Evolutionary conservation across 2,888 invertebrate genomes (phyloP), one percentile per base, ranked within the genome.

Genomic region (Meloe dianella): DNA sequence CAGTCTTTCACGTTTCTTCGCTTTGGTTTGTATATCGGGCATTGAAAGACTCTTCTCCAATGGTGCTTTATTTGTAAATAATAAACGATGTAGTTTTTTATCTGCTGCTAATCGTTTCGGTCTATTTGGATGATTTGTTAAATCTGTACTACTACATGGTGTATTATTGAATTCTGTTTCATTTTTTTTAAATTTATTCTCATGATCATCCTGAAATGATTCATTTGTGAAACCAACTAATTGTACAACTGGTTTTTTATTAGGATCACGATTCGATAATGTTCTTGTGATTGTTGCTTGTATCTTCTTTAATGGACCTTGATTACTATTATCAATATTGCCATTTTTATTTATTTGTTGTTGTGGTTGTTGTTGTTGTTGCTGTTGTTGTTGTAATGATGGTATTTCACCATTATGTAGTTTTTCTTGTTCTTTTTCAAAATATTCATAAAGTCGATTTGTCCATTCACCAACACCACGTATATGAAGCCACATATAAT

Each of bases 381-480:
- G 51, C 5, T 41, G 41, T 8, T 41, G 41, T 17, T 22, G 22
- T 51, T 51, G 20, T 2, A 86, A 80, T 0, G 87, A 82, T n/a
- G 73, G 68, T 10, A 89, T 85, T 41, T 91, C 89, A 1, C 89
- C 88, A 5, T 88, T 88, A 71, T 93, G 92, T 0, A 94, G 84
- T 61, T 89, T 88, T 60, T 90, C 89, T 77, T 95, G 94, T 77
- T 95, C 93, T 61, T 85, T 87, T 80, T 95, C 95, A 77, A 96
- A 96, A 83, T 95, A 95, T 1, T 89, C 88, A 80, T 95, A 92
- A 0, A 97, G 85, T 0, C 92, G 88, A 81, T 94, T 95, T 0
- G 96, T 97, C 97, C 97, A 98, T 83, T 96, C 91, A 1, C 97
- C 97, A 4, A 95, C 95, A 0, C 92, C 96, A 71, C 97, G 89